Evolutionary conservation across 2,113 vertebrate genomes (phyloP).

Genomic region (Channa argus): DNA sequence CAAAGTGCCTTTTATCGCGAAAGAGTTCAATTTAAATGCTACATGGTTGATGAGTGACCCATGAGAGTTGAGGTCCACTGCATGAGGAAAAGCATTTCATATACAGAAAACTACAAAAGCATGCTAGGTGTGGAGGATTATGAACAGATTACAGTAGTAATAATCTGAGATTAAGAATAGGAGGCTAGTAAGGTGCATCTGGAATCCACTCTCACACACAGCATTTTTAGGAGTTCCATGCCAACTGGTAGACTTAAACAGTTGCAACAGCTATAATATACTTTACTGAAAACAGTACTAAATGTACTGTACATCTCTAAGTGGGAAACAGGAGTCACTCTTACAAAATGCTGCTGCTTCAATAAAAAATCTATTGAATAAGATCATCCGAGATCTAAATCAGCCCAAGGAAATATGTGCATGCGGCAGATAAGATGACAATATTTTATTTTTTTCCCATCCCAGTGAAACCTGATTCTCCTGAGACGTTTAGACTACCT

Average conservation of each 20-base stretch:
- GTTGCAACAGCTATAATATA: not conserved
- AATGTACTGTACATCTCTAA: slow-evolving; percentile 1
- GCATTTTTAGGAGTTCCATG: slow-evolving; percentile 1
- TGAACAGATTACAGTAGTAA: slow-evolving; percentile 71
- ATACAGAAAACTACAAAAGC: slow-evolving; percentile 75
- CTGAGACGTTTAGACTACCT: slow-evolving; percentile 54
- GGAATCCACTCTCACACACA: slow-evolving; percentile 9
- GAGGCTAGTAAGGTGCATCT: slow-evolving; percentile 52
- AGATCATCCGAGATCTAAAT: slow-evolving; percentile 49
- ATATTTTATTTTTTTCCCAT: slow-evolving; percentile 63
- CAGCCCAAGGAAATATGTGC: slow-evolving; percentile 58
- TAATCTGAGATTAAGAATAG: slow-evolving; percentile 77
- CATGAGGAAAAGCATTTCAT: slow-evolving; percentile 52
- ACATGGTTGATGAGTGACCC: slow-evolving; percentile 23
- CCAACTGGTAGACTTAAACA: slow-evolving; percentile 16
- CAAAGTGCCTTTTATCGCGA: slow-evolving; percentile 23
- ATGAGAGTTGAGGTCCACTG: slow-evolving; percentile 34
- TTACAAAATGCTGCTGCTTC: slow-evolving; percentile 38
- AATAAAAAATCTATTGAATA: slow-evolving; percentile 49
- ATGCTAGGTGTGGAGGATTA: slow-evolving; percentile 69
- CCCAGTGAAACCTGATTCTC: slow-evolving; percentile 68
- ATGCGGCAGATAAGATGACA: slow-evolving; percentile 51
- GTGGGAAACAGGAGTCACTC: slow-evolving; percentile 20
- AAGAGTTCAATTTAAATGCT: slow-evolving; percentile 44
- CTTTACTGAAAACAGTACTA: slow-evolving; percentile 1